A percentile compares a stretch with the other conserved stretches of the same genome.
phyloP scores from a whole-genome alignment of 1,140 invertebrate genomes.

The Trypoxylus dichotomus region DNA sequence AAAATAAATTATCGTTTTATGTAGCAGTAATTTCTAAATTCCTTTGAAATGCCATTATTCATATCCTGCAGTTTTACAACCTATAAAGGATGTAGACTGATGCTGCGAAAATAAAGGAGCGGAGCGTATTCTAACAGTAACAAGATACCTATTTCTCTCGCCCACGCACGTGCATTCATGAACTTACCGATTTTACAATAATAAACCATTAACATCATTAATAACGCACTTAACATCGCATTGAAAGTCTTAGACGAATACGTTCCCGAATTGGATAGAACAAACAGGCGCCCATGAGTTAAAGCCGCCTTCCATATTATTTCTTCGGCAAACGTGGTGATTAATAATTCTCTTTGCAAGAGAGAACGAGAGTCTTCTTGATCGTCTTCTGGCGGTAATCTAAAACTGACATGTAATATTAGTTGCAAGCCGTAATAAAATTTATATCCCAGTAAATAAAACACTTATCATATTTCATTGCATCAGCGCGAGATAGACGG shows the following conservation, averaged over 20 bases:
- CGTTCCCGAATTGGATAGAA: constrained; percentile 1
- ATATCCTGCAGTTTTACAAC: too few relatives aligned
- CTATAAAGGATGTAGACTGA: too few relatives aligned
- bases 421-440: constrained; percentile 17
- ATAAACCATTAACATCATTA: not conserved
- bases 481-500: not conserved
- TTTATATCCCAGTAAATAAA: constrained; percentile 24
- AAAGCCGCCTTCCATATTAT: constrained; percentile 10
- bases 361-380: not conserved
- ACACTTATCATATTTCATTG: constrained; percentile 24
- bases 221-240: not conserved
- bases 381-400: constrained; percentile 13
- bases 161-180: too few relatives aligned
- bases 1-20: too few relatives aligned
- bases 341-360: not conserved
- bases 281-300: not conserved
- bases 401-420: constrained; percentile 25
- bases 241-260: not conserved
- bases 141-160: too few relatives aligned
- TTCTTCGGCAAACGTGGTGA: not conserved
- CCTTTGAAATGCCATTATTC: too few relatives aligned
- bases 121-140: too few relatives aligned
- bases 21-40: too few relatives aligned
- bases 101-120: too few relatives aligned
- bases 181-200: not conserved